A percentile compares a stretch with the other conserved stretches of the same genome.
Conservation (phyloP, 2,113 vertebrate species). For the Pyrgilauda ruficollis region DNA sequence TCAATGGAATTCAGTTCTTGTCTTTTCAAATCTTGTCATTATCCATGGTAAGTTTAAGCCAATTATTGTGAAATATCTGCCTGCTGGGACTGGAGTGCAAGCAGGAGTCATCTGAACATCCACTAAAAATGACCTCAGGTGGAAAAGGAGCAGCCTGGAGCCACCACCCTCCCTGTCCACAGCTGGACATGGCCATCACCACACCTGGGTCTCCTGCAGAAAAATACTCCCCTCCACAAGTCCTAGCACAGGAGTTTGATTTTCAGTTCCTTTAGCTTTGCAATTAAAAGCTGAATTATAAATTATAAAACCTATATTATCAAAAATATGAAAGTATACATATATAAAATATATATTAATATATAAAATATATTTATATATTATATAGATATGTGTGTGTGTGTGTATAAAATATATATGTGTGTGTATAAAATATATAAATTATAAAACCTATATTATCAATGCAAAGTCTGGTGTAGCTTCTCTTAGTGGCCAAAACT, state of each 20-base stretch:
- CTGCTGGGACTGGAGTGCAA: not conserved
- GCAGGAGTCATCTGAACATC: not conserved
- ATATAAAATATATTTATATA: no score
- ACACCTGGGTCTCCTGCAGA: not conserved
- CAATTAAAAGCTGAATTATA: not conserved
- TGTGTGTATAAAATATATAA: no score
- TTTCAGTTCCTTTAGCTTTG: not conserved
- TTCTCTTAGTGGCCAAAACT: not conserved
- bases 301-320: no score
- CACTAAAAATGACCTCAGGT: not conserved
- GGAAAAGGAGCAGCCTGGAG: not conserved
- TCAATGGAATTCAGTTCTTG: not conserved
- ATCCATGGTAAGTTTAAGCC: not conserved
- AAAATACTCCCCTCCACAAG: not conserved
- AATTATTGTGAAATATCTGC: not conserved
- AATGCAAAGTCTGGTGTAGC: not conserved
- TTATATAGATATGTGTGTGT: no score
- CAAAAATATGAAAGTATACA: no score
- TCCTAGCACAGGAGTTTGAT: not conserved
- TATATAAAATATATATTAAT: no score
- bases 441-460: not conserved
- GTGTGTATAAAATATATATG: no score
- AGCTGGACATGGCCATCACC: not conserved
- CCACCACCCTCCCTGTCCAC: not conserved
- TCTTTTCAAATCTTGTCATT: not conserved